Conservation (phyloP, 2,113 vertebrate genomes). For the Hirundichthys speculiger region DNA sequence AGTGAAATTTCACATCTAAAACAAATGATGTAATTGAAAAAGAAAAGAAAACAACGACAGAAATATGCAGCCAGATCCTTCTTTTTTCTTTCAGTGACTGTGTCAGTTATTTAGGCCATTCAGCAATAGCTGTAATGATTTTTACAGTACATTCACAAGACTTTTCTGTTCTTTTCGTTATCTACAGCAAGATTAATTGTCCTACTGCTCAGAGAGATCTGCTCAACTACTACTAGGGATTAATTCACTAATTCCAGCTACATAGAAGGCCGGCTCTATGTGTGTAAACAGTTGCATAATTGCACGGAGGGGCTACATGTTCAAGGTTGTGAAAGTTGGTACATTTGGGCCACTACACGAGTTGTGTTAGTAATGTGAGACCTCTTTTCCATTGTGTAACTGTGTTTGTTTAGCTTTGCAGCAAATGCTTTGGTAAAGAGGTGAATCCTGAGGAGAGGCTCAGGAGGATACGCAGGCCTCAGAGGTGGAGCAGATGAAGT, state of each 20-base stretch:
- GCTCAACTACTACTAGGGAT: background rate
- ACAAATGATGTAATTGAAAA: too few species aligned
- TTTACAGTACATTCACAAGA: background rate
- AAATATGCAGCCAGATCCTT: too few species aligned
- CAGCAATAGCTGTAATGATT: background rate
- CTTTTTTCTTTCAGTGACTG: too few species aligned
- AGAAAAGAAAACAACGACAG: too few species aligned
- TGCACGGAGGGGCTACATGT: slow-evolving; percentile 1
- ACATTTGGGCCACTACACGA: slow-evolving; percentile 39
- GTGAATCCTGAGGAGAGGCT: slow-evolving; percentile 58
- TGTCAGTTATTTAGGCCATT: background rate
- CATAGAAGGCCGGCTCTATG: slow-evolving; percentile 17
- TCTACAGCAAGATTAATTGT: background rate
- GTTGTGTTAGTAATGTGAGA: slow-evolving; percentile 62
- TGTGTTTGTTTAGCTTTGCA: slow-evolving; percentile 72
- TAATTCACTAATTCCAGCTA: slow-evolving; percentile 20
- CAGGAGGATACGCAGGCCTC: slow-evolving; percentile 62
- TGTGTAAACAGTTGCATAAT: background rate
- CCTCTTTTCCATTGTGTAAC: slow-evolving; percentile 65
- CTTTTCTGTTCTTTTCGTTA: background rate
- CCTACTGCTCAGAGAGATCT: background rate
- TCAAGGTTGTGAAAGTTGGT: slow-evolving; percentile 47
- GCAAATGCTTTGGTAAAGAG: slow-evolving; percentile 63
- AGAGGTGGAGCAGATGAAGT: slow-evolving; percentile 71
- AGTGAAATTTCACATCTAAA: too few species aligned